Evolutionary conservation across 2,797 vertebrate genomes (phyloP), one percentile per base, ranked within the genome.

Genomic region (Sebastes vulpes): DNA sequence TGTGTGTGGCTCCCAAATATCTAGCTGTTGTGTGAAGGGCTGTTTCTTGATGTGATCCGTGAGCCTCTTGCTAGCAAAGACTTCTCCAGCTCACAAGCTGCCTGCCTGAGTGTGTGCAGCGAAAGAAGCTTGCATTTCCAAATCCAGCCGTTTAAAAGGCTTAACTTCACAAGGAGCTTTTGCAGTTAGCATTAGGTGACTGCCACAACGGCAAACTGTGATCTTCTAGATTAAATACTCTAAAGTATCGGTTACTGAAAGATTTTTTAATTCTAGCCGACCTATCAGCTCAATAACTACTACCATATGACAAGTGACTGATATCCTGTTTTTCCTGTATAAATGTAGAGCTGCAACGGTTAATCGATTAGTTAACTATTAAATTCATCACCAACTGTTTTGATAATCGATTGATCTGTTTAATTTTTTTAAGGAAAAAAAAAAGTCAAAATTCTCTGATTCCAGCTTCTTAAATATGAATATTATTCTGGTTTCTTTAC

Each of bases 121-220:
- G 56, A 79, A 89, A 84, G 78, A 50, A 78, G 86, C 89, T 89
- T 83, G 81, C 53, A 80, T 89, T 89, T 89, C 77, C 83, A 93
- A 92, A 91, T 89, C 85, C 75, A 72, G 64, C 78, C 48, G 11
- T 86, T 92, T 86, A 91, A 89, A 87, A 72, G 83, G 88, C 81
- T 93, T 87, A 92, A 77, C 83, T 71, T 70, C 87, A 83, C 73
- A 88, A 90, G 82, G 65, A 83, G 89, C 81, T 90, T 90, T 87
- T 57, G 77, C 75, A 52, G 69, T 68, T 76, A 69, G 71, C 67
- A 73, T 81, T 65, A 73, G 68, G 84, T 74, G 77, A 80, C 56
- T 35, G 67, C 71, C 86, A 83, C 73, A 67, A 31, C 32, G 18
- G 64, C 58, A 25, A 25, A 25, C 25, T 25, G 18, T 50, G 20